Base-by-base conservation (phyloP, 2,797 vertebrate species). In the Acanthis flammea region DNA sequence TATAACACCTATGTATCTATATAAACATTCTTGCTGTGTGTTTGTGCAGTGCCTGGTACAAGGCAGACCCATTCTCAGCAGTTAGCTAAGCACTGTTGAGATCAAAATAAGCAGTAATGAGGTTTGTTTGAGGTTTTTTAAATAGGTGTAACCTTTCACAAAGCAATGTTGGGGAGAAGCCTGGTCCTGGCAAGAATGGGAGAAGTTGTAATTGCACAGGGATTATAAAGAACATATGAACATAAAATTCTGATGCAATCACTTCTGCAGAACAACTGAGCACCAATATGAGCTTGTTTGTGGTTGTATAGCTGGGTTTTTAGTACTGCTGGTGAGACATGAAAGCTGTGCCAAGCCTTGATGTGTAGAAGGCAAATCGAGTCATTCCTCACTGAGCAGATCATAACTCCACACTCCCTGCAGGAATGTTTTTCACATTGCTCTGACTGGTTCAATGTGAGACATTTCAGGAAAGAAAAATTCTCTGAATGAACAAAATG, bases 311-410 rank as follows among this genome's bases (percentile, higher is more conserved):
- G 37, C 35, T 73, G 76, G 7, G 4, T 41, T 60, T 80, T 67
- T 44, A 21, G 8, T 71, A 7, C 28, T 67, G 53, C 25, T 91
- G 21, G 13, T 39, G 70, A 72, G 33, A 37, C 3, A 0, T 50
- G n/a, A 42, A 28, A 70, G 28, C 45, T 73, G 31, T 58, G 63
- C 81, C 44, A 82, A 79, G 48, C 54, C 44, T 68, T n/a, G 42
- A 61, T 63, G 27, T 35, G 50, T 91, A 47, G 53, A 44, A 89
- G 23, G n/a, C 51, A 89, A 70, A 51, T 73, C 9, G 14, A 60
- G 50, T 86, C 10, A 28, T 84, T 93, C 39, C 51, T 48, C 5
- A 12, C 14, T 67, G 51, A 95, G 50, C 14, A 89, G 70, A 94
- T 68, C 17, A 11, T 72, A 77, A 27, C 28, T 78, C 77, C 55